phyloP scores from a whole-genome alignment of 2,888 invertebrate genomes.

The Nephrocerus scutellatus region DNA sequence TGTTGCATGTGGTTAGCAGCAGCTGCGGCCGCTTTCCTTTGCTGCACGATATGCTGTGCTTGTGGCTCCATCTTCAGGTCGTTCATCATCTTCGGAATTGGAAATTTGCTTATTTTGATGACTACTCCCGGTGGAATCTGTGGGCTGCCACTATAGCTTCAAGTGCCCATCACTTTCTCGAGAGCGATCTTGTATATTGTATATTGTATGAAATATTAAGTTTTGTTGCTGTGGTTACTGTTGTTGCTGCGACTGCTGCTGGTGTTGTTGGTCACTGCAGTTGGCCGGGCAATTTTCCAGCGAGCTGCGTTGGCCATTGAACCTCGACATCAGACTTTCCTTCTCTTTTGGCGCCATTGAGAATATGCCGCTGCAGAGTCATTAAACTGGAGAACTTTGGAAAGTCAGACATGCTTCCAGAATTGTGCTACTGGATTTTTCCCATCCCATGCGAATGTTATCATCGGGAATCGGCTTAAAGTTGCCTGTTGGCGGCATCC shows the following conservation, averaged over 20 bases:
- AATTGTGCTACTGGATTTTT: slow-evolving; percentile 67
- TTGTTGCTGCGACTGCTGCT: slow-evolving; percentile 30
- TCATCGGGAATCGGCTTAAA: slow-evolving; percentile 53
- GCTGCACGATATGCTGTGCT: slow-evolving; percentile 55
- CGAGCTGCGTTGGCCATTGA: slow-evolving; percentile 48
- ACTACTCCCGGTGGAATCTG: slow-evolving; percentile 61
- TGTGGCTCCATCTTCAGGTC: slow-evolving; percentile 67
- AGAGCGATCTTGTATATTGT: slow-evolving; percentile 87
- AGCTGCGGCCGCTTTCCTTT: slow-evolving; percentile 49
- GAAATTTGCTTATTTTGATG: slow-evolving; percentile 68
- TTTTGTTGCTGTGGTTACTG: slow-evolving; percentile 52
- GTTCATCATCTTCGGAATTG: slow-evolving; percentile 65
- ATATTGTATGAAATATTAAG: slow-evolving; percentile 24
- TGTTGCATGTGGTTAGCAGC: slow-evolving; percentile 27
- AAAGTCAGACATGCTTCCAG: slow-evolving; percentile 53
- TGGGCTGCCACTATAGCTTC: slow-evolving; percentile 81
- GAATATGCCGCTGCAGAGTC: slow-evolving; percentile 68
- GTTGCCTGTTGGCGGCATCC: slow-evolving; percentile 45
- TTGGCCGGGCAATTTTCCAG: slow-evolving; percentile 37
- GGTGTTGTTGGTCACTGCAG: slow-evolving; percentile 20
- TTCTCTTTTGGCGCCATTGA: slow-evolving; percentile 63
- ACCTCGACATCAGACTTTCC: slow-evolving; percentile 40
- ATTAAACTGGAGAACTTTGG: slow-evolving; percentile 59
- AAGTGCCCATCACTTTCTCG: slow-evolving; percentile 93
- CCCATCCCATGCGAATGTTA: slow-evolving; percentile 82